These are phyloP conservation scores for Ditylenchus dipsaci DNA, from an alignment of 1,140 invertebrate genomes.

Conservation along the genomic window DNA sequence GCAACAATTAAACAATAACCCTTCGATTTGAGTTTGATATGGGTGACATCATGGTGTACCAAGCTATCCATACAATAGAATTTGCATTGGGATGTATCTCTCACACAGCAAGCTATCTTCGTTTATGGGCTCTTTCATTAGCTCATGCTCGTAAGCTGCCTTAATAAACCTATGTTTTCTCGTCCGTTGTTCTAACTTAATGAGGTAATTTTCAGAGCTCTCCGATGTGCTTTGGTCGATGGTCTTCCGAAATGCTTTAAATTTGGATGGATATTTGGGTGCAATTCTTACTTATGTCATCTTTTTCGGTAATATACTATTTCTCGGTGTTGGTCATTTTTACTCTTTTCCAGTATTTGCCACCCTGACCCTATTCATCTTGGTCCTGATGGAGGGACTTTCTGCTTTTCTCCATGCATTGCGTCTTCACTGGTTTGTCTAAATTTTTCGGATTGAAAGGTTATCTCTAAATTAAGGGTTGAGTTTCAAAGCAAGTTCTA, in stretches of 20 bases:
- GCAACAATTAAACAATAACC: conserved; percentile 16
- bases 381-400: conserved; percentile 92
- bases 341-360: conserved; percentile 69
- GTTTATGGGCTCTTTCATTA: conserved; percentile 88
- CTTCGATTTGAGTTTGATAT: conserved; percentile 68
- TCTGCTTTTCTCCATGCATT: conserved; percentile 96
- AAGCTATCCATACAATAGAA: conserved; percentile 91
- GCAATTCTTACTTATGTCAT: conserved; percentile 69
- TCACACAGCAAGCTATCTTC: conserved; percentile 89
- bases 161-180: background rate
- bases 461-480: conserved; percentile 69
- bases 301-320: conserved; percentile 65
- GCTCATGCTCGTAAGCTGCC: conserved; percentile 83
- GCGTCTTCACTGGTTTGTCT: conserved; percentile 85
- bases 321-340: no score
- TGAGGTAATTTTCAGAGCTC: conserved; percentile 39
- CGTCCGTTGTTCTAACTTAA: no score
- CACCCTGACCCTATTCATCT: conserved; percentile 76
- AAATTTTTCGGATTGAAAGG: background rate
- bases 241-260: conserved; percentile 60
- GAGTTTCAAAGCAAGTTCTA: conserved; percentile 94
- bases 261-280: conserved; percentile 64
- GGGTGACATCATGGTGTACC: conserved; percentile 79
- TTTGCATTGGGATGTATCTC: conserved; percentile 91
- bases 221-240: conserved; percentile 63